phyloP scores from a whole-genome alignment of 2,888 invertebrate species.

The Amaurobius ferox region DNA sequence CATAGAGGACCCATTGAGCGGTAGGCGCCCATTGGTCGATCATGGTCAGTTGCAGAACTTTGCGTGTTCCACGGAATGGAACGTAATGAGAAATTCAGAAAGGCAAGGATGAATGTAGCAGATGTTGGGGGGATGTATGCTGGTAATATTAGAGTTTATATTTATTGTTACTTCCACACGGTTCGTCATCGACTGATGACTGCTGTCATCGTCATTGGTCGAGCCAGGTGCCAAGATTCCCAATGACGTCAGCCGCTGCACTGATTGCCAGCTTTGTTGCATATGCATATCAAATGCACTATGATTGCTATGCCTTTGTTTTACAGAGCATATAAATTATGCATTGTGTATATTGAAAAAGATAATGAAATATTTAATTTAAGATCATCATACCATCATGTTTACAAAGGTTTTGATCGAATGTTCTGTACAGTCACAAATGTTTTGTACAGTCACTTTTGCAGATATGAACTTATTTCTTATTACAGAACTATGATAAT shows the following conservation, averaged over 20 bases:
- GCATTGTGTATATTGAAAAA: too few species aligned
- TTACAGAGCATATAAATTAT: too few species aligned
- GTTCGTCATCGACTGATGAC: slow-evolving; percentile 66
- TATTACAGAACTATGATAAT: too few species aligned
- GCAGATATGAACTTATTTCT: too few species aligned
- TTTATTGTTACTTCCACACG: slow-evolving; percentile 45
- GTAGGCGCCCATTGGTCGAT: slow-evolving; percentile 37
- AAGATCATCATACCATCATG: too few species aligned
- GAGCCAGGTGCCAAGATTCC: slow-evolving; percentile 65
- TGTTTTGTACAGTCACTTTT: too few species aligned
- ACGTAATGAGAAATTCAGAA: slow-evolving; percentile 36
- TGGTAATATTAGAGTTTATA: slow-evolving; percentile 47
- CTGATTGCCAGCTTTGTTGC: slow-evolving; percentile 8
- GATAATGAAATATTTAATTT: too few species aligned
- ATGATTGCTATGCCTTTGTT: too few species aligned
- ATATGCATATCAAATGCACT: background rate
- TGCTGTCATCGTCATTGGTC: slow-evolving; percentile 64
- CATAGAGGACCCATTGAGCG: background rate
- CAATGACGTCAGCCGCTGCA: slow-evolving; percentile 50
- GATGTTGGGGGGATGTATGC: slow-evolving; percentile 46
- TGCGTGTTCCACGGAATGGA: slow-evolving; percentile 42
- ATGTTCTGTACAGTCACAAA: too few species aligned
- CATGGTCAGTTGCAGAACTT: slow-evolving; percentile 48
- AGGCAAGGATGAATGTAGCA: slow-evolving; percentile 10
- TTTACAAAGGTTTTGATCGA: too few species aligned